These are phyloP conservation scores for Clusia tigrina DNA, from an alignment of 2,888 invertebrate genomes.

Conservation along the genomic window DNA sequence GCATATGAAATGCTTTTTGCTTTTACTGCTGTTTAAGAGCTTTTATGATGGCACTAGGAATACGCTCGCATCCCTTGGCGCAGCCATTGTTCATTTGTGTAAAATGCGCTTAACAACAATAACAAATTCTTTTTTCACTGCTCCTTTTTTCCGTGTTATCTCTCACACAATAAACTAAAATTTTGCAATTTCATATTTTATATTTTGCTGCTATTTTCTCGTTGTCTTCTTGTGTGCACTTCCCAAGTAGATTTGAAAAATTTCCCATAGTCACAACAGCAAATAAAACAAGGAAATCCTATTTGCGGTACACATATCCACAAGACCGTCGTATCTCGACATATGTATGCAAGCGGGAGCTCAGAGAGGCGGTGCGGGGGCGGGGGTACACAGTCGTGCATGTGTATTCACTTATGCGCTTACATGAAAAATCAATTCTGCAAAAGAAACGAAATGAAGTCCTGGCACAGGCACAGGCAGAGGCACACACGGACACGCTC, in stretches of 20 bases:
- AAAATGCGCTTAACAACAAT: too few species aligned
- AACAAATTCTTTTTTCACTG: too few species aligned
- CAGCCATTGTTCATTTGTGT: too few species aligned
- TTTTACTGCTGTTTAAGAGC: too few species aligned
- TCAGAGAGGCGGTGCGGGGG: neutral
- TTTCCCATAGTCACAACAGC: neutral
- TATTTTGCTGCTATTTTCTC: neutral
- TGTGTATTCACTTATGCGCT: constrained; percentile 41
- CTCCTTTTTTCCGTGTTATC: too few species aligned
- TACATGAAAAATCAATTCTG: constrained; percentile 53
- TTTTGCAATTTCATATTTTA: neutral
- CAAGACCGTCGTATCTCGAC: too few species aligned
- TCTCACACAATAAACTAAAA: too few species aligned
- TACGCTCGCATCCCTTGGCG: too few species aligned
- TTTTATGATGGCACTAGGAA: too few species aligned
- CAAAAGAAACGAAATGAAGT: constrained; percentile 20
- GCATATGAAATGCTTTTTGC: too few species aligned
- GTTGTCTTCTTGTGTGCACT: neutral
- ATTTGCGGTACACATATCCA: neutral
- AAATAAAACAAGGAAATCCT: neutral
- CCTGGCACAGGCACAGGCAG: neutral
- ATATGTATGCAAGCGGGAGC: too few species aligned
- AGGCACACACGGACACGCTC: neutral
- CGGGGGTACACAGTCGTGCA: neutral
- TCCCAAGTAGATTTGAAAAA: neutral